A percentile compares a stretch with the other conserved stretches of the same genome.
Evolutionary conservation across 1,140 invertebrate genomes (phyloP).

Genomic region (Dinothrombium tinctorium): DNA sequence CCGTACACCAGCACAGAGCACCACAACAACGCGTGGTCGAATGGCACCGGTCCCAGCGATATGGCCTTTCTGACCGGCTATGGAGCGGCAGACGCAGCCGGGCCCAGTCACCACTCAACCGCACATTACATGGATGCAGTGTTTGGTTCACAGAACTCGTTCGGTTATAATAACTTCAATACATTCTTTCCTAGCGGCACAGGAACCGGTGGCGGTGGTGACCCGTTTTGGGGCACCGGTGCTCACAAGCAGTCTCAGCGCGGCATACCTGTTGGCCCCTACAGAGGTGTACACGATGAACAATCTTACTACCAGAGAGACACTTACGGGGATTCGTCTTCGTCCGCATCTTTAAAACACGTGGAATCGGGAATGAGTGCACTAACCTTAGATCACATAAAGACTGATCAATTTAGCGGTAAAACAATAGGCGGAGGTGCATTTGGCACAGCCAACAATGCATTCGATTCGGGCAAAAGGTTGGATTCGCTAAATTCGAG

Average conservation of each 20-base stretch:
- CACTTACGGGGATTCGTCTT: not conserved
- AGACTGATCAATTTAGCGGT: not conserved
- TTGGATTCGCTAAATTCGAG: constrained; percentile 4
- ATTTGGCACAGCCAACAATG: not conserved
- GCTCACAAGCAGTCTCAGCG: not conserved
- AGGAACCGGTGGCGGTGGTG: not conserved
- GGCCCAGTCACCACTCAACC: not conserved
- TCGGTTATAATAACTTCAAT: constrained; percentile 1
- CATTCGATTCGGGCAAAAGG: not conserved
- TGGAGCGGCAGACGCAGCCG: not conserved
- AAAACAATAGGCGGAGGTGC: constrained; percentile 14
- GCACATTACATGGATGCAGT: not conserved
- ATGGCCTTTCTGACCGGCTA: not conserved
- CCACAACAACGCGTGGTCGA: not conserved
- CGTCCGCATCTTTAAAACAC: constrained; percentile 14
- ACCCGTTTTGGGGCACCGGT: constrained; percentile 8
- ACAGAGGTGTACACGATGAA: not conserved
- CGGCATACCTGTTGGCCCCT: not conserved
- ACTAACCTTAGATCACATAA: constrained; percentile 14
- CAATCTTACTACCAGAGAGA: not conserved
- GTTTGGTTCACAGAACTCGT: no score
- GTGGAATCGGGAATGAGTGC: constrained; percentile 19
- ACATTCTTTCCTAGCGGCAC: not conserved
- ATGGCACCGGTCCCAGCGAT: not conserved
- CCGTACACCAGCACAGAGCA: not conserved